These are phyloP conservation scores for Corydoras maculifer DNA, from an alignment of 2,113 vertebrate species.

Conservation along the genomic window DNA sequence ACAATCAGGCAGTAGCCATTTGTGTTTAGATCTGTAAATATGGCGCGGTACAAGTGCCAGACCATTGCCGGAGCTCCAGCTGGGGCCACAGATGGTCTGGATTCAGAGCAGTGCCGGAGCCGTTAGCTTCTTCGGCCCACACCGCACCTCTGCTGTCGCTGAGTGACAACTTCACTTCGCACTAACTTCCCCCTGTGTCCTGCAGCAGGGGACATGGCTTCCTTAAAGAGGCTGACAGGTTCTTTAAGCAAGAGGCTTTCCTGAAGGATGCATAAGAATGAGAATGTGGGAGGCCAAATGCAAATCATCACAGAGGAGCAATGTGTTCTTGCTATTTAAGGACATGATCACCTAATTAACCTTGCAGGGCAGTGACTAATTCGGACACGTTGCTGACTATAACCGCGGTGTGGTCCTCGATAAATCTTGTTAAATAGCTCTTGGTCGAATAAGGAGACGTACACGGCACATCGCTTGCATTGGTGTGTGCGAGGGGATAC, in stretches of 20 bases:
- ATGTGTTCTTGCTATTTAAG: conserved; percentile 68
- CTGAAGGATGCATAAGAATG: conserved; percentile 5
- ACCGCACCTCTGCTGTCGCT: conserved; percentile 72
- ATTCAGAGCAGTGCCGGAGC: conserved; percentile 81
- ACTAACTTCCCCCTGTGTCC: conserved; percentile 63
- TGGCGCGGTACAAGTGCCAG: conserved; percentile 99
- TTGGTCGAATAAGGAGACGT: conserved; percentile 41
- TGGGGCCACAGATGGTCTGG: conserved; percentile 99
- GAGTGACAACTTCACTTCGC: conserved; percentile 74
- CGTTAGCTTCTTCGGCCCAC: conserved; percentile 71
- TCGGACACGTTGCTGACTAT: conserved; percentile 49
- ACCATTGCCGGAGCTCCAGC: conserved; percentile 98
- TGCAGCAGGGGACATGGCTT: conserved; percentile 45
- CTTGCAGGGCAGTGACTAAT: conserved; percentile 64
- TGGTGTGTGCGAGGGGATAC: not conserved
- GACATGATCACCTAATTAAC: conserved; percentile 74
- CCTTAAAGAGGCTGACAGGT: conserved; percentile 41
- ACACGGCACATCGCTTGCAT: conserved; percentile 17
- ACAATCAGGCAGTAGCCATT: conserved; percentile 99
- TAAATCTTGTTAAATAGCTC: conserved; percentile 63
- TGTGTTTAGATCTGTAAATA: conserved; percentile 99
- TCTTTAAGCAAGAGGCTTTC: conserved; percentile 25
- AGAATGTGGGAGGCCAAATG: conserved; percentile 6
- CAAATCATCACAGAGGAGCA: conserved; percentile 43
- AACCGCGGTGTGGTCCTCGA: conserved; percentile 48